Base-by-base conservation (phyloP, 1,140 invertebrate species). In the Panonychus citri region DNA sequence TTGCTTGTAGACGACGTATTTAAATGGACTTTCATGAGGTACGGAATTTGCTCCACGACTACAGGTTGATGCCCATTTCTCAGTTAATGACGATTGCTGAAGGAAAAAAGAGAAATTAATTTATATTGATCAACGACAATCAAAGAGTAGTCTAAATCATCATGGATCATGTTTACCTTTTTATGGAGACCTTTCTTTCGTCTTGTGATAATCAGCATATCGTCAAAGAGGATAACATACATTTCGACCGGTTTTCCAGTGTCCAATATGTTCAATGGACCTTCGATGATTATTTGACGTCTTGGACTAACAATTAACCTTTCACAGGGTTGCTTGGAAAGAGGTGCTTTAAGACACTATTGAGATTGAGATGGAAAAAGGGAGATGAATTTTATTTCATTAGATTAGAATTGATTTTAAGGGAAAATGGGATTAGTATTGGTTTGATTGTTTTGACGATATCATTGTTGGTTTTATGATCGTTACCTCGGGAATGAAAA, bases 211-310 rank as follows among this genome's bases (percentile, higher is more conserved):
- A 81, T 67, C n/a, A 81, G 69, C 71, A 81, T 79, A 64, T 81
- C 79, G 63, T 81, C 79, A 67, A 81, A 81, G 4, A 81, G 68
- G 60, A 81, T 78, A 39, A 79, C 68, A 64, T 77, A 78, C 64
- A 76, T 75, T 63, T 79, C 77, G 19, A 67, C 65, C 7, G 71
- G 70, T 63, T 76, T 75, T 37, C 75, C 73, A 60, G 72, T 68
- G 63, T 78, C 77, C 56, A 77, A 68, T 30, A 79, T 64, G 54
- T 72, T 70, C 3, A 81, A 61, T 19, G 71, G 68, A 34, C 78
- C 79, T 67, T 81, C 79, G 57, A 78, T 67, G 19, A 81, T 67
- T 21, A 81, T 74, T 64, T 81, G 76, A 49, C 76, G 58, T 15
- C 71, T 57, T 13, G 78, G 77, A 61, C 76, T 76, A 8, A 77